Evolutionary conservation across 2,888 invertebrate species (phyloP).

Genomic region (Megaustenia siamemsis): DNA sequence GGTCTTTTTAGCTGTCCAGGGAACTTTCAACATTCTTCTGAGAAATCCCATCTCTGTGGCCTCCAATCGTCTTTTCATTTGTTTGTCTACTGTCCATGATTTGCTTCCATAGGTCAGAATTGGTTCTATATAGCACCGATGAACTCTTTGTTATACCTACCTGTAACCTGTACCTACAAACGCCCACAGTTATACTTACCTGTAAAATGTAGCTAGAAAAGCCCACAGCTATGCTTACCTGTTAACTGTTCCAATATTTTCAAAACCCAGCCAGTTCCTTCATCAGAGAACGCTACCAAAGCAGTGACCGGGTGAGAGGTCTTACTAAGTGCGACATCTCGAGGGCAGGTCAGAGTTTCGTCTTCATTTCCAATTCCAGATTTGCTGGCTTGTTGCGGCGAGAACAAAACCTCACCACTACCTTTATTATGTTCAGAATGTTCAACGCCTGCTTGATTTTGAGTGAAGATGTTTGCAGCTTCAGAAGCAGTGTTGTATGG

Average conservation of each 20-base stretch:
- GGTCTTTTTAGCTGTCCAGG: too few relatives aligned
- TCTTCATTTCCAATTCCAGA: not conserved
- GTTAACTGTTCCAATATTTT: conserved; percentile 41
- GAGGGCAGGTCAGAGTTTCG: conserved; percentile 11
- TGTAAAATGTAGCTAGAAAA: too few relatives aligned
- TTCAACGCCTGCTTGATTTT: not conserved
- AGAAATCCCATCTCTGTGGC: too few relatives aligned
- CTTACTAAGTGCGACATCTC: conserved; percentile 1
- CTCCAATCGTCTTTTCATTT: too few relatives aligned
- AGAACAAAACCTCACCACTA: not conserved
- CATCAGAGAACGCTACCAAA: conserved; percentile 41
- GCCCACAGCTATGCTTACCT: not conserved
- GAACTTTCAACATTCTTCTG: too few relatives aligned
- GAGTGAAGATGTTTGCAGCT: not conserved
- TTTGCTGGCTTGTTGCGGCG: not conserved
- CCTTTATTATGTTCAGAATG: not conserved
- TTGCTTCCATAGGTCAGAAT: too few relatives aligned
- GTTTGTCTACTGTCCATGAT: too few relatives aligned
- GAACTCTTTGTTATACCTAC: too few relatives aligned
- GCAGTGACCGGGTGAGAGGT: conserved; percentile 47
- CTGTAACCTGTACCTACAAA: too few relatives aligned
- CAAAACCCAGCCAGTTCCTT: conserved; percentile 25
- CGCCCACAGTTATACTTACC: too few relatives aligned
- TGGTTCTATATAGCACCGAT: too few relatives aligned
- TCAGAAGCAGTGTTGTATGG: not conserved